Evolutionary conservation across 2,888 invertebrate species (phyloP).

Genomic region (Cantharis lateralis): DNA sequence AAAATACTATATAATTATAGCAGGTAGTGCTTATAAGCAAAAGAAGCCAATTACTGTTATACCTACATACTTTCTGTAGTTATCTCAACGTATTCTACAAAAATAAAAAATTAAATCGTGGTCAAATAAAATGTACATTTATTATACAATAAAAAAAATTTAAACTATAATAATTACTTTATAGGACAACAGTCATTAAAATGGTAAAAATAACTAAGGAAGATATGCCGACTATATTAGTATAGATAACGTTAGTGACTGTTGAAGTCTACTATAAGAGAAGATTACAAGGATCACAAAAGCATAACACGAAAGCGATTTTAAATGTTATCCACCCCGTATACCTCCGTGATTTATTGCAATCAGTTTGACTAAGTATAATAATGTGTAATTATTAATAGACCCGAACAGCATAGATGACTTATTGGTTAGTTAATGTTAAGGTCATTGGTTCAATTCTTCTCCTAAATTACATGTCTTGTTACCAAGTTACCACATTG

Average conservation of each 20-base stretch:
- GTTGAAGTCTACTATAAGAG: not conserved
- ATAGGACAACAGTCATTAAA: not conserved
- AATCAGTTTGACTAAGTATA: not conserved
- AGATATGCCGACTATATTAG: not conserved
- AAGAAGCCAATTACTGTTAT: not conserved
- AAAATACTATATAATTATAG: not conserved
- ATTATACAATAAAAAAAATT: not conserved
- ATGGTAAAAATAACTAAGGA: not conserved
- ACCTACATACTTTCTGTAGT: too few species aligned
- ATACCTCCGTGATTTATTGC: not conserved
- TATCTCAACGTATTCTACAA: not conserved
- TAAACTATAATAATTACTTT: not conserved
- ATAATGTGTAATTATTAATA: too few species aligned
- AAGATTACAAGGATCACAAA: not conserved
- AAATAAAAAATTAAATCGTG: not conserved
- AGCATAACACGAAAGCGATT: not conserved
- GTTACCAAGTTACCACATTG: too few species aligned
- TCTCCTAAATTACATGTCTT: too few species aligned
- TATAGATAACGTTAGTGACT: not conserved
- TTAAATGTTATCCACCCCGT: not conserved
- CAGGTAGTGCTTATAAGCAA: not conserved
- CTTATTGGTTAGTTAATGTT: too few species aligned
- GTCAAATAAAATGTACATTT: not conserved
- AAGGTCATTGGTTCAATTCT: too few species aligned
- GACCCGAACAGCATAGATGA: too few species aligned